Percentiles rank a stretch among this genome's conserved stretches.
Evolutionary conservation across 2,797 vertebrate genomes (phyloP).

Genomic region (Scarus forsteni): DNA sequence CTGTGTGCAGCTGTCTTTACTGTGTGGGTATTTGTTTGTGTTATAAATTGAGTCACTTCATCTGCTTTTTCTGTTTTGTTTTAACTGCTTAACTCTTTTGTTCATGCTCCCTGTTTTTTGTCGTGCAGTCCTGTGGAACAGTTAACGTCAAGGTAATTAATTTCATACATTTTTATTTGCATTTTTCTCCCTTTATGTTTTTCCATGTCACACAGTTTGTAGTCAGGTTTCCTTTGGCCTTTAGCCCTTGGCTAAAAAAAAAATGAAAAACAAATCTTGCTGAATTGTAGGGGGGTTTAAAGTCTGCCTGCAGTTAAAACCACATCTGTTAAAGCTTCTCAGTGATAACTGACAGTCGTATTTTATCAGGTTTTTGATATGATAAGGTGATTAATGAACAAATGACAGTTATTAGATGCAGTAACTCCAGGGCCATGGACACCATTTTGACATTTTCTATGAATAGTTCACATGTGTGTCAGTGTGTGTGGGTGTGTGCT

Average conservation of each 20-base stretch:
- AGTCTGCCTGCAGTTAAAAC: no score
- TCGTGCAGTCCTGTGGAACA: conserved; percentile 77
- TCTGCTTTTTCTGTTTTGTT: conserved; percentile 60
- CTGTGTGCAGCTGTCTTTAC: conserved; percentile 15
- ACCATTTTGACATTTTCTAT: no score
- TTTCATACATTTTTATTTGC: conserved; percentile 39
- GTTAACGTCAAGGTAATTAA: conserved; percentile 79
- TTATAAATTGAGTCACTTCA: conserved; percentile 28
- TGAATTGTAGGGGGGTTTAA: no score
- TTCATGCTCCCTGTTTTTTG: conserved; percentile 70
- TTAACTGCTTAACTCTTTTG: conserved; percentile 49
- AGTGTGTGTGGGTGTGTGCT: no score
- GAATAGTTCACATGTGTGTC: no score
- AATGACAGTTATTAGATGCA: no score
- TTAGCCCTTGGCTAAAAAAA: neutral
- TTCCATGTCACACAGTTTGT: neutral
- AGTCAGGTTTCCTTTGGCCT: neutral
- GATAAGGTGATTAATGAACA: no score
- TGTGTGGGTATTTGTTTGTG: conserved; percentile 41
- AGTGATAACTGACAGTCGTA: no score
- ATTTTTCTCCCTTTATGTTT: conserved; percentile 28
- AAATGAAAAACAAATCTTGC: no score
- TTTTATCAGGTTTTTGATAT: no score
- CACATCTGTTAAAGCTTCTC: no score
- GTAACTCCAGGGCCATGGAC: no score